Evolutionary conservation across 2,797 vertebrate species (phyloP).

Genomic region (Sternarchorhynchus goeldii): DNA sequence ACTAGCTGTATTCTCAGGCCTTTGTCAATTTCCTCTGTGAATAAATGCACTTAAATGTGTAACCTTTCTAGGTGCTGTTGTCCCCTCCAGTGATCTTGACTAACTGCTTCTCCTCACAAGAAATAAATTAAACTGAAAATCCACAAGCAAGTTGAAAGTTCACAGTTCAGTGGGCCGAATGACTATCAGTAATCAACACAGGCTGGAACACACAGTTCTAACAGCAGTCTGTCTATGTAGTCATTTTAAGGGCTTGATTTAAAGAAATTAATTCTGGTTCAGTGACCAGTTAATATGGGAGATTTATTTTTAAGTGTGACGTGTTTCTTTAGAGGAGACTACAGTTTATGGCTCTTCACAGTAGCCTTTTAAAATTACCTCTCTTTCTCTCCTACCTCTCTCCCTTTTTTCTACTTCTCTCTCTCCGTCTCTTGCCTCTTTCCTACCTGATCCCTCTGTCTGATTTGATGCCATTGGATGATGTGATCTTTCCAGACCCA

Average conservation of each 20-base stretch:
- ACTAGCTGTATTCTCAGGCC: no score
- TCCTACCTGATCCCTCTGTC: background rate
- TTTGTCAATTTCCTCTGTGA: no score
- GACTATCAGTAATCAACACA: slow-evolving; percentile 29
- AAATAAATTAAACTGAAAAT: slow-evolving; percentile 15
- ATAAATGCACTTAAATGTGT: background rate
- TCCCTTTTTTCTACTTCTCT: background rate
- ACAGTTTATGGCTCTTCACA: background rate
- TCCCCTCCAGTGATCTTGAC: slow-evolving; percentile 11
- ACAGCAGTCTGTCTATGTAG: background rate
- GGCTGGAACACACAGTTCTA: background rate
- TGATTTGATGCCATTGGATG: background rate
- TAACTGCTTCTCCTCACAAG: slow-evolving; percentile 3
- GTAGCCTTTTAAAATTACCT: slow-evolving; percentile 1
- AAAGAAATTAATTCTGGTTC: background rate
- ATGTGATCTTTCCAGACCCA: background rate
- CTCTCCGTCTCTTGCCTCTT: background rate
- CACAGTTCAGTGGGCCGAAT: slow-evolving; percentile 24
- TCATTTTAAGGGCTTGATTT: no score
- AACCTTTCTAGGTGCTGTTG: background rate
- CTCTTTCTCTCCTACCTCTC: background rate
- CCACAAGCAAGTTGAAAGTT: slow-evolving; percentile 28
- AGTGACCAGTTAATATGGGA: slow-evolving; percentile 2
- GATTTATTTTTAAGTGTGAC: background rate
- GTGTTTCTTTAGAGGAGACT: background rate